Evolutionary conservation across 2,888 invertebrate species (phyloP).

Genomic region (Calliphora vomitoria): DNA sequence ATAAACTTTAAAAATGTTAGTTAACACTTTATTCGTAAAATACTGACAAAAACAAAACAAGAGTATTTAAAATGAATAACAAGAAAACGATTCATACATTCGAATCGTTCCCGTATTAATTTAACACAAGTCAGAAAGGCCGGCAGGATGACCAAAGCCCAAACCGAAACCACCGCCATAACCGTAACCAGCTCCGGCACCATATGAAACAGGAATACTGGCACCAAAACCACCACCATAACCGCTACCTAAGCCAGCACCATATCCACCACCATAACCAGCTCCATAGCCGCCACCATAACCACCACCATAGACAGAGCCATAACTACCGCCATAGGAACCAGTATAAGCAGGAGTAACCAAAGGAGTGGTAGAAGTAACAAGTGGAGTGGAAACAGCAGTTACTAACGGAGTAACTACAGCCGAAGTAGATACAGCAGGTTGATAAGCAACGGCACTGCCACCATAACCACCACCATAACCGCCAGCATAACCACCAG

Average conservation of each 20-base stretch:
- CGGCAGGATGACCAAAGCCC: conserved; percentile 75
- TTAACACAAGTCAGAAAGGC: conserved; percentile 62
- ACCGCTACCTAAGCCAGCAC: conserved; percentile 83
- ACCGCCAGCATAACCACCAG: conserved; percentile 47
- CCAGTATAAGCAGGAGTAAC: conserved; percentile 78
- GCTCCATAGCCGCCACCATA: conserved; percentile 4
- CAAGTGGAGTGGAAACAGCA: conserved; percentile 31
- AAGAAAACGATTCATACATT: not conserved
- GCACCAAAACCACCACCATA: conserved; percentile 82
- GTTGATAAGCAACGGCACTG: conserved; percentile 38
- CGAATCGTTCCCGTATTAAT: not conserved
- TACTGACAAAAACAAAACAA: conserved; percentile 35
- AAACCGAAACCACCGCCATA: conserved; percentile 76
- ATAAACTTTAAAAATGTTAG: conserved; percentile 13
- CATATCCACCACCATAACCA: conserved; percentile 77
- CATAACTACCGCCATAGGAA: conserved; percentile 32
- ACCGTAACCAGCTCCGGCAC: conserved; percentile 77
- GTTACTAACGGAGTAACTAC: conserved; percentile 47
- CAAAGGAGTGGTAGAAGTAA: conserved; percentile 40
- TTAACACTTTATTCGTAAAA: conserved; percentile 49
- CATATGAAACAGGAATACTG: conserved; percentile 75
- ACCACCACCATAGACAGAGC: conserved; percentile 4
- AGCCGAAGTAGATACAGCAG: conserved; percentile 43
- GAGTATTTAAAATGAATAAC: conserved; percentile 23
- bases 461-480: conserved; percentile 50